These are phyloP conservation scores for Cottoperca gobio DNA, from an alignment of 2,797 vertebrate species.

Conservation along the genomic window DNA sequence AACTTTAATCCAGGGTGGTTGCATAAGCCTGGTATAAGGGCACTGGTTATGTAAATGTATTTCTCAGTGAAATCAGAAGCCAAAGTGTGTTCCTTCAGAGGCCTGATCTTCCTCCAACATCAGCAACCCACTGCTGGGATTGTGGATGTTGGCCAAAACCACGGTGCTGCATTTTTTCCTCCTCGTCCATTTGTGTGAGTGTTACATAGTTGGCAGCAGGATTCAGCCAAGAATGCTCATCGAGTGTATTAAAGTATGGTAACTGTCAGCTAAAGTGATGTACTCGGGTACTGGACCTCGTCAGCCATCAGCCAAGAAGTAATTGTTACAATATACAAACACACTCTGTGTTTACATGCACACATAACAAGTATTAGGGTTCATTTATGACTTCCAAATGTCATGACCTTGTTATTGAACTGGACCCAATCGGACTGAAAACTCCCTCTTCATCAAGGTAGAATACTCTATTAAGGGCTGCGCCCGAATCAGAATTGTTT, in stretches of 20 bases:
- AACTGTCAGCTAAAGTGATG: not conserved
- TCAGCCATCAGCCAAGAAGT: not conserved
- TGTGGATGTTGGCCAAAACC: conserved; percentile 4
- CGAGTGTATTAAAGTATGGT: not conserved
- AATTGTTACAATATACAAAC: conserved; percentile 1
- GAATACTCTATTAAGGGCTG: too few relatives aligned
- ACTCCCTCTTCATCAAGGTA: too few relatives aligned
- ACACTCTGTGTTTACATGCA: not conserved
- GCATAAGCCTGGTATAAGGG: conserved; percentile 30
- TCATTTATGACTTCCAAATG: not conserved
- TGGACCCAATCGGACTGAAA: too few relatives aligned
- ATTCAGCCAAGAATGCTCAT: not conserved
- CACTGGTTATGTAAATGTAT: conserved; percentile 42
- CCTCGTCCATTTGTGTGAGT: not conserved
- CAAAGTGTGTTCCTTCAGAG: conserved; percentile 14
- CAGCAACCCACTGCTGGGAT: conserved; percentile 39
- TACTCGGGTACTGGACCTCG: not conserved
- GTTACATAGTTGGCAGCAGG: conserved; percentile 16
- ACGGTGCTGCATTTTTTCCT: conserved; percentile 6
- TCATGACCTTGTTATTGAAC: conserved; percentile 2
- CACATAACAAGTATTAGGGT: not conserved
- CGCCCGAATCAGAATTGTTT: too few relatives aligned
- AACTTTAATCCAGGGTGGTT: conserved; percentile 16
- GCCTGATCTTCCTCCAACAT: conserved; percentile 46
- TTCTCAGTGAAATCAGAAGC: conserved; percentile 30